Evolutionary conservation across 2,888 invertebrate species (phyloP).

Genomic region (Drosophila neotestacea): DNA sequence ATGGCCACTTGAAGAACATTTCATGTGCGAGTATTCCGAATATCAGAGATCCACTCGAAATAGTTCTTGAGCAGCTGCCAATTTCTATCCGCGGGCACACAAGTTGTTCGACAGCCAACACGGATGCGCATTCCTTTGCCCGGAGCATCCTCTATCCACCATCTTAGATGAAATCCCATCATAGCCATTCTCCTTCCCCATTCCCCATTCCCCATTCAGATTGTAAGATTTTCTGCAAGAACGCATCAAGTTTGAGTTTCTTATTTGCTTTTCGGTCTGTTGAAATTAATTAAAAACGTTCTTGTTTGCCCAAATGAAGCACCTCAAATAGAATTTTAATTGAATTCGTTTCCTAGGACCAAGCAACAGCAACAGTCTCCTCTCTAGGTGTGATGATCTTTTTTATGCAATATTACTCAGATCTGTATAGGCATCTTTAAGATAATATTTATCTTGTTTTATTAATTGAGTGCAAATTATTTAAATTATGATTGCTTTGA

Average conservation of each 20-base stretch:
- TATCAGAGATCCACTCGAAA: slow-evolving; percentile 54
- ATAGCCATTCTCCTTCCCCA: neutral
- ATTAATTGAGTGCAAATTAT: slow-evolving; percentile 34
- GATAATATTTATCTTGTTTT: slow-evolving; percentile 32
- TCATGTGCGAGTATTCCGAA: slow-evolving; percentile 26
- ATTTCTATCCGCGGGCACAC: slow-evolving; percentile 47
- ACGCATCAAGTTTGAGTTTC: slow-evolving; percentile 56
- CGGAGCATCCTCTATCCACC: slow-evolving; percentile 24
- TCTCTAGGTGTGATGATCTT: slow-evolving; percentile 55
- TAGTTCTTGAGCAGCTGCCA: slow-evolving; percentile 77
- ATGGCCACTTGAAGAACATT: slow-evolving; percentile 51
- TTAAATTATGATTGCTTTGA: slow-evolving; percentile 7
- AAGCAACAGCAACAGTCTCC: neutral
- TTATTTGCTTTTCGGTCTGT: slow-evolving; percentile 82
- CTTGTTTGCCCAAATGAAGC: slow-evolving; percentile 77
- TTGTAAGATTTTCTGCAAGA: slow-evolving; percentile 70
- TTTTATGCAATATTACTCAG: slow-evolving; percentile 51
- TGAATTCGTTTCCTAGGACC: slow-evolving; percentile 59
- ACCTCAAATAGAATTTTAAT: slow-evolving; percentile 73
- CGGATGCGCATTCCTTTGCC: slow-evolving; percentile 49
- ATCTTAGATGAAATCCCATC: neutral
- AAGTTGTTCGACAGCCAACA: slow-evolving; percentile 51
- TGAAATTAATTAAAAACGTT: slow-evolving; percentile 83
- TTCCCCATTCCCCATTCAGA: slow-evolving; percentile 23
- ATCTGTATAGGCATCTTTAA: slow-evolving; percentile 12